phyloP scores from a whole-genome alignment of 1,140 invertebrate species.

The Acromyrmex echinatior region DNA sequence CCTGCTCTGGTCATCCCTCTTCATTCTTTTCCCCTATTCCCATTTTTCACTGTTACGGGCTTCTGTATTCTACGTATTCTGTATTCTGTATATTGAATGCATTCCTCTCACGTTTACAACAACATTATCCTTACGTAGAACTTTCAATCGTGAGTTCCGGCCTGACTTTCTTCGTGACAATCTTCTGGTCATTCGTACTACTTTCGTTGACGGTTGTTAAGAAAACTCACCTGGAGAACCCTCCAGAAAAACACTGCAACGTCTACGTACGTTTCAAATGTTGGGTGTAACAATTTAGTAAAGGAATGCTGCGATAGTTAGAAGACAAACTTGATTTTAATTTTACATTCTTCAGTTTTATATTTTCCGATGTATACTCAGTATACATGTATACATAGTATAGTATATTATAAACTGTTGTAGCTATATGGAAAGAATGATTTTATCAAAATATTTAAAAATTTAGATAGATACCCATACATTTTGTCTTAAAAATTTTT shows the following conservation, averaged over 20 bases:
- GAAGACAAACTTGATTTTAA: not conserved
- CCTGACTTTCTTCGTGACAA: slow-evolving; percentile 21
- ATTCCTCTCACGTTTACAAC: slow-evolving; percentile 20
- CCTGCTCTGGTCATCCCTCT: not conserved
- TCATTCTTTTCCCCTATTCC: not conserved
- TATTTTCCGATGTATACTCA: too few species aligned
- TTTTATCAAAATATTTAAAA: too few species aligned
- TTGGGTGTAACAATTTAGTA: not conserved
- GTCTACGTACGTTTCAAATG: not conserved
- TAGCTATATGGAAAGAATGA: too few species aligned
- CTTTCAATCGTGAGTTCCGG: slow-evolving; percentile 15
- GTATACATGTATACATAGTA: too few species aligned
- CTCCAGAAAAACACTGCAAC: not conserved
- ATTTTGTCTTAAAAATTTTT: too few species aligned
- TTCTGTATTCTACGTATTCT: too few species aligned
- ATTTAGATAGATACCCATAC: too few species aligned
- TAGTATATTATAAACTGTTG: too few species aligned
- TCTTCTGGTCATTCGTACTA: slow-evolving; percentile 2
- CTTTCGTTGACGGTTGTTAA: slow-evolving; percentile 4
- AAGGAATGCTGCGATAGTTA: not conserved
- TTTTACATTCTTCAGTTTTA: not conserved
- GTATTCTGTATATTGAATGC: not conserved
- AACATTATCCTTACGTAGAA: not conserved
- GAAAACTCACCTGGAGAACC: not conserved
- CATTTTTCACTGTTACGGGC: not conserved